Conservation (phyloP, 2,888 invertebrate genomes). For the Tanypteryx hageni region DNA sequence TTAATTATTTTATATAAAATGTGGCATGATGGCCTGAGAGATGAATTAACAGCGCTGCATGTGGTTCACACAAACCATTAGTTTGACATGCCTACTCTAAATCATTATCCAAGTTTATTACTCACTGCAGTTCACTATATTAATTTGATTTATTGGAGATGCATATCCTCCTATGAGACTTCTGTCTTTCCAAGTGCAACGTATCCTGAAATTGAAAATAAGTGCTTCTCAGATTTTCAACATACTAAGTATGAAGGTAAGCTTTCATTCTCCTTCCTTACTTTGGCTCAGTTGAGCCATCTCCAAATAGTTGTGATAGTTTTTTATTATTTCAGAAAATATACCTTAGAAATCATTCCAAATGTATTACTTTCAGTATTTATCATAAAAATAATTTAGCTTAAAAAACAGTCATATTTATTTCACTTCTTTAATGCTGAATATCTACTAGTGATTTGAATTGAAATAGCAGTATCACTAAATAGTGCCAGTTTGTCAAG, state of each 20-base stretch:
- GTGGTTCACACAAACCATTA: neutral
- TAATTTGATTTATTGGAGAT: neutral
- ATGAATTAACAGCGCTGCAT: too few species aligned
- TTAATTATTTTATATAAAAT: too few species aligned
- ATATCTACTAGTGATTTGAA: too few species aligned
- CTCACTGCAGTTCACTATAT: slow-evolving; percentile 21
- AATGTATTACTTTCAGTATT: too few species aligned
- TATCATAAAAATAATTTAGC: too few species aligned
- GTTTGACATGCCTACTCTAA: neutral
- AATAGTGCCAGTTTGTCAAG: too few species aligned
- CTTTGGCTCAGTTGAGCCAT: neutral
- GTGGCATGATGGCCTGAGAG: too few species aligned
- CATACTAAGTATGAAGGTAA: neutral
- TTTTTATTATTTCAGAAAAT: neutral
- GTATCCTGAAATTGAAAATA: slow-evolving; percentile 62
- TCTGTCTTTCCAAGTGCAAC: slow-evolving; percentile 46
- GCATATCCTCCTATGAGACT: neutral
- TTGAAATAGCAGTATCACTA: too few species aligned
- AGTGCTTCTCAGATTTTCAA: neutral
- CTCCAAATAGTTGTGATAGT: neutral
- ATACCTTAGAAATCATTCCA: neutral
- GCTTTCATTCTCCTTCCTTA: too few species aligned
- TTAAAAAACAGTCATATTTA: too few species aligned
- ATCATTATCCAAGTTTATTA: neutral
- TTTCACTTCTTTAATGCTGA: too few species aligned